phyloP scores from a whole-genome alignment of 1,140 invertebrate genomes.

The Meteorus sp. region DNA sequence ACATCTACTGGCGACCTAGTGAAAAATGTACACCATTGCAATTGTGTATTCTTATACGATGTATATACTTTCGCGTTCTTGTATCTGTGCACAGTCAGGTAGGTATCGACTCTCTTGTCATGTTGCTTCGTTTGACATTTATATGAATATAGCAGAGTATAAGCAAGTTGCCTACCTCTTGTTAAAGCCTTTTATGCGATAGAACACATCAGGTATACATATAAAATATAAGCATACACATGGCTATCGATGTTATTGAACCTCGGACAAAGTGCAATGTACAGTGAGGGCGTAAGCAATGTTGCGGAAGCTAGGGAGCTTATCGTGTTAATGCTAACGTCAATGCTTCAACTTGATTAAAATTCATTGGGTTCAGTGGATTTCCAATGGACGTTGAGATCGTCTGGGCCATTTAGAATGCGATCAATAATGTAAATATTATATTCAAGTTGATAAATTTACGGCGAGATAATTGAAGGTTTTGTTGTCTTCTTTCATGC shows the following conservation, averaged over 20 bases:
- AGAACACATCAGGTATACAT: neutral
- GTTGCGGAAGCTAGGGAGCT: conserved; percentile 25
- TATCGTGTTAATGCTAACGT: conserved; percentile 14
- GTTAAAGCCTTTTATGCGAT: conserved; percentile 6
- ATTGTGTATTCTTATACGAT: neutral
- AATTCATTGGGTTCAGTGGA: neutral
- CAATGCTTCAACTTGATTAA: neutral
- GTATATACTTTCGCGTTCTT: neutral
- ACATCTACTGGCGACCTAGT: neutral
- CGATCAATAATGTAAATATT: neutral
- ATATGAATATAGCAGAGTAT: conserved; percentile 5
- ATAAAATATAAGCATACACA: conserved; percentile 2
- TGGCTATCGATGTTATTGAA: conserved; percentile 37
- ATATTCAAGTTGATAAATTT: no score
- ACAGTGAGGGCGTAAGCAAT: conserved; percentile 20
- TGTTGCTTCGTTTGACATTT: neutral
- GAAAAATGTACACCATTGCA: no score
- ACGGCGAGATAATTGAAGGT: no score
- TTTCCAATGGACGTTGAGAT: neutral
- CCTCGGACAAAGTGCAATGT: conserved; percentile 36
- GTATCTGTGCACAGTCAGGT: neutral
- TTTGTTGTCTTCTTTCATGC: no score
- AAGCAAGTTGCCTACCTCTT: conserved; percentile 2
- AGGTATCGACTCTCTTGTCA: neutral
- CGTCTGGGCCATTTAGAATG: neutral